phyloP scores from a whole-genome alignment of 2,797 vertebrate species.

The Nannoperca obscura region DNA sequence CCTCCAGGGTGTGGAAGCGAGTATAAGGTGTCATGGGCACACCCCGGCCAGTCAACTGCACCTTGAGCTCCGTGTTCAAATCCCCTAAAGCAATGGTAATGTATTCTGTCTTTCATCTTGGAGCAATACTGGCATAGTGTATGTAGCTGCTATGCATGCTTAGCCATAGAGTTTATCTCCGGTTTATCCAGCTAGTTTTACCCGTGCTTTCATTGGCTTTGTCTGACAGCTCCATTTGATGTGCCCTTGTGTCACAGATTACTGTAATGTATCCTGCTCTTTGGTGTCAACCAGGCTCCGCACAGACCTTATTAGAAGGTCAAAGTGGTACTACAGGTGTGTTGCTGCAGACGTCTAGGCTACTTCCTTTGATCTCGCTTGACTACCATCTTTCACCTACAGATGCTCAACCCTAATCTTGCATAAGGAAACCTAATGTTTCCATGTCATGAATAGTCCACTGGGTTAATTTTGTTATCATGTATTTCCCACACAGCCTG shows the following conservation, averaged over 20 bases:
- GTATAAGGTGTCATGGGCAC: slow-evolving; percentile 78
- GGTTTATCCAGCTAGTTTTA: slow-evolving; percentile 33
- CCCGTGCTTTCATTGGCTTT: slow-evolving; percentile 25
- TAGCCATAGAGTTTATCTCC: slow-evolving; percentile 12
- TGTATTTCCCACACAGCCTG: slow-evolving; percentile 1
- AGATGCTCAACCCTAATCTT: slow-evolving; percentile 21
- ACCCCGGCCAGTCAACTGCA: slow-evolving; percentile 64
- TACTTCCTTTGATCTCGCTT: slow-evolving; percentile 60
- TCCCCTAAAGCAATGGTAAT: slow-evolving; percentile 57
- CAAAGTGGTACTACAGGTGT: slow-evolving; percentile 56
- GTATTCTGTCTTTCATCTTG: slow-evolving; percentile 64
- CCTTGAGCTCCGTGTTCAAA: slow-evolving; percentile 57
- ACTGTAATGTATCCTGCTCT: slow-evolving; percentile 45
- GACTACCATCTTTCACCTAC: slow-evolving; percentile 26
- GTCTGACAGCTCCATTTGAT: slow-evolving; percentile 22
- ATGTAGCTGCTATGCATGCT: background rate
- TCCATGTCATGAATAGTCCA: slow-evolving; percentile 17
- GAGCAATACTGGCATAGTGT: slow-evolving; percentile 10
- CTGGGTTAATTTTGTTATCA: slow-evolving; percentile 29
- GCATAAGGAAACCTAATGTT: slow-evolving; percentile 27
- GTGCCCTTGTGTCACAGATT: slow-evolving; percentile 37
- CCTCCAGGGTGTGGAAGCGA: slow-evolving; percentile 60
- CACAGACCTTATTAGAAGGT: slow-evolving; percentile 53
- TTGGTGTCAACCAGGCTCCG: slow-evolving; percentile 51
- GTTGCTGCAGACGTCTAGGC: slow-evolving; percentile 34